phyloP scores from a whole-genome alignment of 2,797 vertebrate genomes.

The Lagodon rhomboides region DNA sequence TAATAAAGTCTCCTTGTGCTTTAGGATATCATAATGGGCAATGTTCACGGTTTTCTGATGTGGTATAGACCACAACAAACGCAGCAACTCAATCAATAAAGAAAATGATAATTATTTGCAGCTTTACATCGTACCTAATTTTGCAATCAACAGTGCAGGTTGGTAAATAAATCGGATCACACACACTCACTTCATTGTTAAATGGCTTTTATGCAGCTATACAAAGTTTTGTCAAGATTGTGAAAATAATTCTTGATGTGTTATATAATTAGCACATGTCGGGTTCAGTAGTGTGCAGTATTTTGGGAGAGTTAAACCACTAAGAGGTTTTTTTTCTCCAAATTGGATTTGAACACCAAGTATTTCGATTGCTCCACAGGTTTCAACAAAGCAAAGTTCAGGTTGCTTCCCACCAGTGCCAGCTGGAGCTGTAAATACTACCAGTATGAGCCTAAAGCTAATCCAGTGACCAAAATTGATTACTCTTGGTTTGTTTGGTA shows the following conservation, averaged over 20 bases:
- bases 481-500: constrained; percentile 19
- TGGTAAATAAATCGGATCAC: background rate
- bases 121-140: background rate
- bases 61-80: background rate
- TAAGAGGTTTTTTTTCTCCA: constrained; percentile 23
- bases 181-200: background rate
- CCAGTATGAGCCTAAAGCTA: background rate
- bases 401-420: background rate
- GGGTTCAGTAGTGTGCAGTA: background rate
- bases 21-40: background rate
- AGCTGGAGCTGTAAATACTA: background rate
- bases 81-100: background rate
- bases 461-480: background rate
- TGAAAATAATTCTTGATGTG: constrained; percentile 7
- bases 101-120: background rate
- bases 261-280: constrained; percentile 29
- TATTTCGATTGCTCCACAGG: constrained; percentile 25
- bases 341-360: constrained; percentile 42
- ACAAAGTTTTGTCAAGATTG: constrained; percentile 4
- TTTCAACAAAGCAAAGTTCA: constrained; percentile 31
- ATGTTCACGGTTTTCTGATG: background rate
- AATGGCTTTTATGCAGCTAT: background rate
- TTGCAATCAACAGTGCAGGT: constrained; percentile 1
- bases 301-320: constrained; percentile 41
- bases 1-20: background rate